Base-by-base conservation (phyloP, 2,113 vertebrate genomes). In the Aspiorhynchus laticeps region DNA sequence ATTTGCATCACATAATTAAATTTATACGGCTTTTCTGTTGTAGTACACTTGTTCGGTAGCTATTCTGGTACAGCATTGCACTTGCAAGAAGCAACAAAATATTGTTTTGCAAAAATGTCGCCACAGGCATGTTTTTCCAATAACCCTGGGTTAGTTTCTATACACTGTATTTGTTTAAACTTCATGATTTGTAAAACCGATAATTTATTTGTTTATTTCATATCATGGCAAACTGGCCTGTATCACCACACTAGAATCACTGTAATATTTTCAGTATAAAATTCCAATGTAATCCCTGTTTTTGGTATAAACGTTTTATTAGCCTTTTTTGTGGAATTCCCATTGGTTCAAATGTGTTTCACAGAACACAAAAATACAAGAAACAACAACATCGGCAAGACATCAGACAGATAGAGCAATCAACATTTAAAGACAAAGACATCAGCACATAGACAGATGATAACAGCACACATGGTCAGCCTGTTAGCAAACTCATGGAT, bases 311-410 rank as follows among this genome's bases (percentile, higher is more conserved):
- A 36, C 24, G 14, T 80, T 71, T 84, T 36, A 43, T 90, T 88
- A 89, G 93, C 95, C 93, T 93, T 95, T n/a, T 95, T 97, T 95
- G 96, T 95, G 96, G 96, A 96, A 95, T 94, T 94, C 93, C 63
- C 85, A 75, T 71, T 79, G 24, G 77, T 85, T 84, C 81, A 87
- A 88, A 90, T 56, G 14, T 93, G 93, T 95, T 92, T 92, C 93
- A 95, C 93, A 0, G 94, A 96, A 87, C 95, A 95, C 95, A 96
- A 94, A 96, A 95, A 96, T 95, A 96, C 95, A 90, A 91, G 93
- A 95, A 89, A 24, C 59, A 33, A 63, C 65, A n/a, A 63, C 51
- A 87, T 59, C 17, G 41, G 71, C 59, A 71, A 69, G 71, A 67
- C 79, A 84, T 65, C 43, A 83, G 59, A 76, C 26, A 87, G 73